phyloP scores from a whole-genome alignment of 1,140 invertebrate genomes.

The Homarus americanus region DNA sequence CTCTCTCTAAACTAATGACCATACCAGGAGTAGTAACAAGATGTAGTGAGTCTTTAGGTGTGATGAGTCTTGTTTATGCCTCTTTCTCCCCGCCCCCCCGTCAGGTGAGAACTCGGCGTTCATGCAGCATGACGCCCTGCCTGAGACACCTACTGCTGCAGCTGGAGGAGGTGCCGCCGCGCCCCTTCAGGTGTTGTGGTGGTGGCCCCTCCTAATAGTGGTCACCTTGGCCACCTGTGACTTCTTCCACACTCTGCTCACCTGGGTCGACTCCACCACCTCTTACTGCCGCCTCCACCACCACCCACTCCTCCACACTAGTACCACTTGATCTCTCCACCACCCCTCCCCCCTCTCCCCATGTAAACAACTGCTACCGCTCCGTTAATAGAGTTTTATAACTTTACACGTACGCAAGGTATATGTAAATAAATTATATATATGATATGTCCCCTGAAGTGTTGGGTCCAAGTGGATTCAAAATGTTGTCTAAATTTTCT shows the following conservation, averaged over 20 bases:
- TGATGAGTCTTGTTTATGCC: too few species aligned
- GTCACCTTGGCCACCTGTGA: constrained; percentile 12
- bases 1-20: too few species aligned
- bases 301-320: neutral
- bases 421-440: neutral
- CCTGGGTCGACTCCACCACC: neutral
- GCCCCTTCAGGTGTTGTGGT: neutral
- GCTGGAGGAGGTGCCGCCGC: constrained; percentile 34
- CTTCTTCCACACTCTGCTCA: neutral
- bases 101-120: constrained; percentile 25
- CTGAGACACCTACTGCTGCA: constrained; percentile 3
- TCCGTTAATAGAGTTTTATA: neutral
- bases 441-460: neutral
- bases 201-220: neutral
- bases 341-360: too few species aligned
- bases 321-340: neutral
- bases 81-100: neutral
- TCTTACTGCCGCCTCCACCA: neutral
- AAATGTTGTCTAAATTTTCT: constrained; percentile 11
- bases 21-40: too few species aligned
- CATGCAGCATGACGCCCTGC: constrained; percentile 32
- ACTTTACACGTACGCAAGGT: neutral
- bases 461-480: neutral
- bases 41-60: too few species aligned
- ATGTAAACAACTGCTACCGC: neutral